These are phyloP conservation scores for Loripinus fragilis DNA, from an alignment of 2,888 invertebrate genomes.

Conservation along the genomic window DNA sequence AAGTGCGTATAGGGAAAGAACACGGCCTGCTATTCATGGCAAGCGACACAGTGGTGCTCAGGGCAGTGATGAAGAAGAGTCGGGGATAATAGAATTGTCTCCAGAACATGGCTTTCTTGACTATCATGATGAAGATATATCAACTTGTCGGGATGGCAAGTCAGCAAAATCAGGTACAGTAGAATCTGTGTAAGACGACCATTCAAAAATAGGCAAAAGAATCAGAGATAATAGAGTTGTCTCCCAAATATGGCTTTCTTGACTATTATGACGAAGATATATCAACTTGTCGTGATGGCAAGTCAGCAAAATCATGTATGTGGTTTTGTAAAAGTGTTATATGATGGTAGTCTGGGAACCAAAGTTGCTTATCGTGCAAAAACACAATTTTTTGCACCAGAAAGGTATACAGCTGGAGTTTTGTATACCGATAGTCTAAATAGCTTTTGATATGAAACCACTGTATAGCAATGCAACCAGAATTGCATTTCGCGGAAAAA, in stretches of 20 bases:
- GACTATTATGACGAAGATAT: constrained; percentile 30
- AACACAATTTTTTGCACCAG: too few species aligned
- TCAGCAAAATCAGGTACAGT: neutral
- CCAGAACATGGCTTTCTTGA: constrained; percentile 75
- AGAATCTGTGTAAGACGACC: too few species aligned
- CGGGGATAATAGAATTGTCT: constrained; percentile 76
- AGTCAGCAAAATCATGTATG: neutral
- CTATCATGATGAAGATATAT: neutral
- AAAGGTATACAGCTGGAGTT: too few species aligned
- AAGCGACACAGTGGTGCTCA: neutral
- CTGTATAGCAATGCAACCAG: too few species aligned
- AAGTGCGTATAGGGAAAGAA: neutral
- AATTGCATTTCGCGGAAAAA: too few species aligned
- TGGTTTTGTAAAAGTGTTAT: too few species aligned
- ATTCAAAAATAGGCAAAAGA: constrained; percentile 63
- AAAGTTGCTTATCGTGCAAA: too few species aligned
- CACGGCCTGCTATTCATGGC: constrained; percentile 17
- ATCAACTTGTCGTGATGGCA: neutral
- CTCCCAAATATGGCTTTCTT: constrained; percentile 75
- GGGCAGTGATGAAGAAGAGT: constrained; percentile 67
- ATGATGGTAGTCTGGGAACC: too few species aligned
- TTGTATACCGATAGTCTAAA: too few species aligned
- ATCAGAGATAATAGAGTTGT: constrained; percentile 75
- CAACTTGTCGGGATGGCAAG: neutral
- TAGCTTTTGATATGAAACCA: too few species aligned